A percentile compares a stretch with the other conserved stretches of the same genome.
These are phyloP conservation scores for Cataglyphis livida DNA, from an alignment of 2,888 invertebrate genomes.

Conservation along the genomic window DNA sequence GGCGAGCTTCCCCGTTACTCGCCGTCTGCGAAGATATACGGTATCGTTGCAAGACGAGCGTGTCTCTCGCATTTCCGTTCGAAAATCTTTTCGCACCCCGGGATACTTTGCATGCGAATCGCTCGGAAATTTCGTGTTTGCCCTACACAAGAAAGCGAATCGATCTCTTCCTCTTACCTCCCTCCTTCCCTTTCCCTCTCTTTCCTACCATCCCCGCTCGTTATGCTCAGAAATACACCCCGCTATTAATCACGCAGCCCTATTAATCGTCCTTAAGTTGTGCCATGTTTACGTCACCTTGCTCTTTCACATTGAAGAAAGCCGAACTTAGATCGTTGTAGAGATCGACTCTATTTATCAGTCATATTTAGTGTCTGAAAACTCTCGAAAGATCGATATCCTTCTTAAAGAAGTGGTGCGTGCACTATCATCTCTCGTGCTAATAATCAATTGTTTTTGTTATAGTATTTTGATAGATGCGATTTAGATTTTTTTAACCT, in stretches of 20 bases:
- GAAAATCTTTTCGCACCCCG: conserved; percentile 23
- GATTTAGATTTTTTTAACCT: background rate
- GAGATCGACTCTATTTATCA: conserved; percentile 67
- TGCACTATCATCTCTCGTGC: background rate
- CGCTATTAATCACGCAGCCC: conserved; percentile 76
- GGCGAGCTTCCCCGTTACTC: conserved; percentile 20
- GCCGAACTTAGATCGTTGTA: conserved; percentile 60
- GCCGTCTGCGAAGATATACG: conserved; percentile 12
- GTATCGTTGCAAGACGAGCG: conserved; percentile 22
- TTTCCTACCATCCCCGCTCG: conserved; percentile 45
- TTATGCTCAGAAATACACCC: conserved; percentile 59
- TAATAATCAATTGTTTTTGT: background rate
- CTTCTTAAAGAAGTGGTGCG: background rate
- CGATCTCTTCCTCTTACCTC: conserved; percentile 54
- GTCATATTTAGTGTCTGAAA: conserved; percentile 31
- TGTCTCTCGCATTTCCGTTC: conserved; percentile 17
- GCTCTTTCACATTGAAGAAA: conserved; percentile 64
- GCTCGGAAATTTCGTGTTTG: conserved; percentile 47
- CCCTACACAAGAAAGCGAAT: conserved; percentile 55
- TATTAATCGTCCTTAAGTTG: conserved; percentile 80
- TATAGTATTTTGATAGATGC: background rate
- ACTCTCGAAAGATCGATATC: conserved; percentile 56
- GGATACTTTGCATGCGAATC: conserved; percentile 53
- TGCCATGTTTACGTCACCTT: conserved; percentile 59
- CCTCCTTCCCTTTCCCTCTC: too few species aligned